Percentiles rank a stretch among this genome's conserved stretches.
Evolutionary conservation across 1,140 invertebrate genomes (phyloP).

Genomic region (Wasmannia auropunctata): DNA sequence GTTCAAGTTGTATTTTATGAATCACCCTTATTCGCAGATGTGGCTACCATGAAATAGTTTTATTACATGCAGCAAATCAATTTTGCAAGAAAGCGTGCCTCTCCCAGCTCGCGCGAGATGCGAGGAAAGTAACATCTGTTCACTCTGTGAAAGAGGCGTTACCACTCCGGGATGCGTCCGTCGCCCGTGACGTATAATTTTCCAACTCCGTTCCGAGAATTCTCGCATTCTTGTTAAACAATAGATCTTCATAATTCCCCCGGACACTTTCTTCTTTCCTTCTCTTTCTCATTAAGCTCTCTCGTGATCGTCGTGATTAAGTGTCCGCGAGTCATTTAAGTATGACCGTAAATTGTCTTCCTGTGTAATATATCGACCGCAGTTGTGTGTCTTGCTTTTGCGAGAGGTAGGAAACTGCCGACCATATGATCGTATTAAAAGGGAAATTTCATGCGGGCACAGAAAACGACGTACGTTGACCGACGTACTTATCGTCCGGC

Average conservation of each 20-base stretch:
- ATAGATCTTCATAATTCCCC: background rate
- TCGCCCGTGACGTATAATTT: constrained; percentile 29
- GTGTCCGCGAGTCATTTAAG: background rate
- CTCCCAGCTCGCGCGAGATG: background rate
- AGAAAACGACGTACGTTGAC: background rate
- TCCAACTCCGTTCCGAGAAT: constrained; percentile 6
- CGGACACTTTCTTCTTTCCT: background rate
- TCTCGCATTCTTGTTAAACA: constrained; percentile 43
- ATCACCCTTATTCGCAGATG: background rate
- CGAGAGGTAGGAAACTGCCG: constrained; percentile 25
- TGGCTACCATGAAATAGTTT: background rate
- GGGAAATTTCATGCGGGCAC: constrained; percentile 48
- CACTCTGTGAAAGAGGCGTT: background rate
- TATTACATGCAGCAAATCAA: constrained; percentile 4
- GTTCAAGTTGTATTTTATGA: background rate
- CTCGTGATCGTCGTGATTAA: background rate
- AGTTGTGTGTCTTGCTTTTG: background rate
- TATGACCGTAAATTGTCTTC: background rate
- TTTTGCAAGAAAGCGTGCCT: constrained; percentile 14
- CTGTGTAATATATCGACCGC: background rate
- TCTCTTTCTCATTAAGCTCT: background rate
- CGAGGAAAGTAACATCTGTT: constrained; percentile 29
- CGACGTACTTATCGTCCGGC: constrained; percentile 14
- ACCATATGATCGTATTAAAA: constrained; percentile 30
- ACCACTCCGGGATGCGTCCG: constrained; percentile 2